Evolutionary conservation across 2,113 vertebrate genomes (phyloP), one percentile per base, ranked within the genome.

Genomic region (Haemorhous mexicanus): DNA sequence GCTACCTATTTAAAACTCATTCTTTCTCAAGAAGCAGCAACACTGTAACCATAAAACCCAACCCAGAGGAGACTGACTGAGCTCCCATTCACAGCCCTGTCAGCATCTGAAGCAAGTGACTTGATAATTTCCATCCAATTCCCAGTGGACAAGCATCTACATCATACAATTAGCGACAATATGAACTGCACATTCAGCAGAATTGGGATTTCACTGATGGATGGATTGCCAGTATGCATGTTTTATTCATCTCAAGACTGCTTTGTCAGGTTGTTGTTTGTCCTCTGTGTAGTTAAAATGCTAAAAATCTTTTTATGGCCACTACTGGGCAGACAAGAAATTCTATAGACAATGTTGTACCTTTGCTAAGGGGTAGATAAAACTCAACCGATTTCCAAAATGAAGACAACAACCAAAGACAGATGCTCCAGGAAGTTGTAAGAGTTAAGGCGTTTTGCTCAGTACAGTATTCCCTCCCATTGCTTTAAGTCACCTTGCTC

Each of bases 201-300:
- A 55, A 69, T 70, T 89, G 69, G 52, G 82, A 85, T 84, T 91
- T 76, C 92, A 77, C 72, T 77, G 90, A 95, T 35, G 87, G 84
- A 76, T 85, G 68, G 87, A 58, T 16, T 46, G 55, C 22, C 64
- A 62, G 33, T 5, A 18, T 11, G 49, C 70, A 93, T 89, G 74
- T 76, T 94, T 95, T 91, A 95, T 87, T 95, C 53, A 87, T 75
- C 74, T 78, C 78, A 68, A 85, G 74, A 79, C 58, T 85, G 75
- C 82, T 90, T 74, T 76, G 59, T 90, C 85, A 90, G 88, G 59
- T 46, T 76, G 75, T 39, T 66, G 18, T 50, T 58, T 66, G 43
- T 73, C 37, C 26, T 21, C 13, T 91, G 67, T 7, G 28, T 43
- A 52, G 32, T 77, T 75, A 68, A 84, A 93, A 84, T 28, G 47